Evolutionary conservation across 2,113 vertebrate genomes (phyloP), one percentile per base, ranked within the genome.

Genomic region (Nothobranchius kuhntae): DNA sequence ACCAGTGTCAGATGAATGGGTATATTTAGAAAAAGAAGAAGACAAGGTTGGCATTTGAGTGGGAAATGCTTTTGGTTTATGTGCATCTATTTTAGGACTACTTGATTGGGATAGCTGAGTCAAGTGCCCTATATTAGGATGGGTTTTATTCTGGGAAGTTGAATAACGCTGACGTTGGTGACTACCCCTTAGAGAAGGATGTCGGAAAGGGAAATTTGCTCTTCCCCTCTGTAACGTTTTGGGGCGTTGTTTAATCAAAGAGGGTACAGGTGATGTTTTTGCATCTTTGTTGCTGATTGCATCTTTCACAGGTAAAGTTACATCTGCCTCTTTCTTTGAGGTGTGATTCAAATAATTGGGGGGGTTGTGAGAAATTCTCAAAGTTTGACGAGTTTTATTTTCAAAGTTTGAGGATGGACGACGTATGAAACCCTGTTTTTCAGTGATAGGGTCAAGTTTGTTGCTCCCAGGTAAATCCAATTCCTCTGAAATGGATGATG

Each of bases 91-190:
- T 68, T 63, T 36, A 58, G 45, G 38, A 44, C 48, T 60, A 47
- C 68, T 24, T 56, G 68, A 56, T 52, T 7, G 45, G 21, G 55
- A 17, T 7, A 61, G 76, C 0, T 35, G 60, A 38, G 57, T 69
- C 17, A 69, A 53, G 7, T 24, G 13, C 53, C 42, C 67, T 14
- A 47, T 11, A 64, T 65, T 36, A 50, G 62, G 58, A 17, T 40
- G 81, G 14, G 64, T 78, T 66, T 13, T 59, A 48, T 86, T 87
- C 48, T 21, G 73, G 45, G 65, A 4, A 3, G 73, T 81, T 61
- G 21, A 5, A 53, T n/a, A 12, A 5, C 9, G 30, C 0, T 38
- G 62, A 62, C 15, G 74, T 13, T 40, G 3, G 13, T 13, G 26
- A 53, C 24, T 38, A 0, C 30, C 6, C 0, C 70, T 76, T 36